Conservation (phyloP, 2,113 vertebrate species). For the Sapayoa aenigma region DNA sequence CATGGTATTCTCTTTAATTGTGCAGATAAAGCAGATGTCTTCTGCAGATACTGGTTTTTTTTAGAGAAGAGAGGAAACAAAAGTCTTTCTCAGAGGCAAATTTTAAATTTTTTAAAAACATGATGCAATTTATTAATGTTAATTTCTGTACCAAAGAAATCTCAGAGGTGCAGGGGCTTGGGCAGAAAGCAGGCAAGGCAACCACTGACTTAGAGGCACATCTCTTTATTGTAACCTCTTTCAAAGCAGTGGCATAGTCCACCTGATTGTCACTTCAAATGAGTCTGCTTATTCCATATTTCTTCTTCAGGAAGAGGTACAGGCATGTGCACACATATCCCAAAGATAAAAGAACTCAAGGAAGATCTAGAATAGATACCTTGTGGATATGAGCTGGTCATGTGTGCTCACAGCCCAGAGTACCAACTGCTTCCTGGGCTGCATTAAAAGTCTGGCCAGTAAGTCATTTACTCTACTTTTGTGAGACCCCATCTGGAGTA, state of each 20-base stretch:
- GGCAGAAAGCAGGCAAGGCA: background rate
- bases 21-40: background rate
- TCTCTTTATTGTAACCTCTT: background rate
- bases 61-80: background rate
- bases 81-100: background rate
- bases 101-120: background rate
- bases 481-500: background rate
- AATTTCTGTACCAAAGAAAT: background rate
- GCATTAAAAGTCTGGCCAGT: background rate
- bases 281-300: background rate
- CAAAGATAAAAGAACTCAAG: background rate
- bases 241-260: background rate
- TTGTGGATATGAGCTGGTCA: background rate
- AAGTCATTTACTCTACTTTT: background rate
- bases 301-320: background rate
- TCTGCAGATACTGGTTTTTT: background rate
- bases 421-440: background rate
- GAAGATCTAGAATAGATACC: background rate
- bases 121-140: background rate
- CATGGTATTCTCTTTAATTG: background rate
- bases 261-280: background rate
- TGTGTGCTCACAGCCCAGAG: background rate
- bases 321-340: background rate
- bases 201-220: background rate
- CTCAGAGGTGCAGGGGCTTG: background rate